These are phyloP conservation scores for Styela clava DNA, from an alignment of 23 tunicate genomes.

Conservation along the genomic window DNA sequence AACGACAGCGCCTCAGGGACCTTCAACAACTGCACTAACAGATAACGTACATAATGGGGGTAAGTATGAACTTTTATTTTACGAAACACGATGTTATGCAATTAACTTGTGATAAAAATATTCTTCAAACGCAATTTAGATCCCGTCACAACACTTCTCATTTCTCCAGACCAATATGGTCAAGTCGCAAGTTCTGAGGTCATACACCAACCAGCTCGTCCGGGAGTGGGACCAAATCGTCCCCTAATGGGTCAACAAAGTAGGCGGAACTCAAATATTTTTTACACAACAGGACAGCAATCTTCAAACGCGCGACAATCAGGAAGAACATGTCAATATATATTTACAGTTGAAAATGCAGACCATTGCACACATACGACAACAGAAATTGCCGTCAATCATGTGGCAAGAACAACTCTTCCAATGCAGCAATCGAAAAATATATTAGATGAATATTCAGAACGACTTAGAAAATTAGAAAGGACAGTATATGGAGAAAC, in stretches of 20 bases:
- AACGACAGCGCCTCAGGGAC: not conserved
- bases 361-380: not conserved
- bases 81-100: too few species aligned
- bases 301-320: not conserved
- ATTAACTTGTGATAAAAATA: too few species aligned
- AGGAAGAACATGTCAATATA: not conserved
- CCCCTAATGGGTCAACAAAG: not conserved
- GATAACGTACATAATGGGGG: not conserved
- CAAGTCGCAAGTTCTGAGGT: not conserved
- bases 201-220: not conserved
- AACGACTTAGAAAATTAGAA: not conserved
- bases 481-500: not conserved
- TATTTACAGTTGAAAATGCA: not conserved
- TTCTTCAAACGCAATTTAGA: too few species aligned
- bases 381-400: not conserved
- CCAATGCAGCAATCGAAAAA: not conserved
- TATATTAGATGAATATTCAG: not conserved
- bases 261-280: not conserved
- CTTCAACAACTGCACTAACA: not conserved
- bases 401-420: not conserved
- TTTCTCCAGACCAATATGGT: not conserved
- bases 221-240: not conserved
- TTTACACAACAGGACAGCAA: not conserved
- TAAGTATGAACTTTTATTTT: too few species aligned
- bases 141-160: not conserved